A percentile compares a stretch with the other conserved stretches of the same genome.
Evolutionary conservation across 2,888 invertebrate species (phyloP).

Genomic region (Temnothorax rugatulus): DNA sequence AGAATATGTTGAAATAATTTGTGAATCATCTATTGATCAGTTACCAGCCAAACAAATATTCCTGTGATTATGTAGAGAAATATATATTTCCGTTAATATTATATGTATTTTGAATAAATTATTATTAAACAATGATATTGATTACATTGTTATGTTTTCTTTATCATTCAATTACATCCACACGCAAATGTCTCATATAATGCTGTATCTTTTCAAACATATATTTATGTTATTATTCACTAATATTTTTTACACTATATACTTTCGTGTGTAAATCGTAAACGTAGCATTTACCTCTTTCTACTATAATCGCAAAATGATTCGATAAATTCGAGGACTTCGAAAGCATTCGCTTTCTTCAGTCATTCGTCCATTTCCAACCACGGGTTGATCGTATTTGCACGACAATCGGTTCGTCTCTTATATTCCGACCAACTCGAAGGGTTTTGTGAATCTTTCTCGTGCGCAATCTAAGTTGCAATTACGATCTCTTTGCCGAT

Average conservation of each 20-base stretch:
- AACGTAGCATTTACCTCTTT: background rate
- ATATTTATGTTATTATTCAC: background rate
- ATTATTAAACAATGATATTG: conserved; percentile 8
- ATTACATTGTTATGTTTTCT: background rate
- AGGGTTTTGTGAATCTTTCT: conserved; percentile 7
- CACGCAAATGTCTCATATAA: background rate
- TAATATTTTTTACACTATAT: background rate
- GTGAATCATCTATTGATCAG: background rate
- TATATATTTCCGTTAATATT: background rate
- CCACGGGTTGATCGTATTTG: conserved; percentile 43
- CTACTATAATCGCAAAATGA: conserved; percentile 41
- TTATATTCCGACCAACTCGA: conserved; percentile 7
- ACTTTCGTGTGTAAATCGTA: background rate
- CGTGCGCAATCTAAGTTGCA: conserved; percentile 47
- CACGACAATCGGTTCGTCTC: conserved; percentile 5
- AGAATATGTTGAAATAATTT: background rate
- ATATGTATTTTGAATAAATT: conserved; percentile 21
- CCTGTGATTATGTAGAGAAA: background rate
- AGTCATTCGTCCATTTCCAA: conserved; percentile 30
- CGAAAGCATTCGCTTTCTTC: conserved; percentile 6
- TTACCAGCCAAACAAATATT: background rate
- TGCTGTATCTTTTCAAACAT: background rate
- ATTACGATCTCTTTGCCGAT: conserved; percentile 48
- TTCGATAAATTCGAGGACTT: conserved; percentile 47
- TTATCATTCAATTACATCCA: background rate